A percentile compares a stretch with the other conserved stretches of the same genome.
Conservation (phyloP, 2,888 invertebrate genomes). For the Argyra leucocephala region DNA sequence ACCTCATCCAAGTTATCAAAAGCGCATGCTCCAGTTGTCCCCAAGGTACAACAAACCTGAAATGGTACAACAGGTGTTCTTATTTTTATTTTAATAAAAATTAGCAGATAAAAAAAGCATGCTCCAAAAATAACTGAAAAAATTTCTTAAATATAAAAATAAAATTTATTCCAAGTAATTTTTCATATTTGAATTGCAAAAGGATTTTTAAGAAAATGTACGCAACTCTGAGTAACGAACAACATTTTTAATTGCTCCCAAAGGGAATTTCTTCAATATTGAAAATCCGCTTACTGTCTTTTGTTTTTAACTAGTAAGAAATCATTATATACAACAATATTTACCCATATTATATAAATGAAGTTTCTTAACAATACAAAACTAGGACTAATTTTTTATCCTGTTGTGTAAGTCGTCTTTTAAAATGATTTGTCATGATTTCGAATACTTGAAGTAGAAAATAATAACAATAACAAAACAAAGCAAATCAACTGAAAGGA, state of each 20-base stretch:
- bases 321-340: too few species aligned
- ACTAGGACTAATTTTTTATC: too few species aligned
- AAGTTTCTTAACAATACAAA: too few species aligned
- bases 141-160: too few species aligned
- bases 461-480: too few species aligned
- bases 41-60: slow-evolving; percentile 88
- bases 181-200: neutral
- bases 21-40: slow-evolving; percentile 93
- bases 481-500: too few species aligned
- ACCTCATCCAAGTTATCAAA: slow-evolving; percentile 75
- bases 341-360: too few species aligned
- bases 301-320: slow-evolving; percentile 11
- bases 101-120: too few species aligned
- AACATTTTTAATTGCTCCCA: slow-evolving; percentile 34
- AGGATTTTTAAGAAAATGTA: neutral
- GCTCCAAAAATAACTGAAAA: too few species aligned
- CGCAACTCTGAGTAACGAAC: neutral
- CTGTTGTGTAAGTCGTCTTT: too few species aligned
- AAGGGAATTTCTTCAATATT: slow-evolving; percentile 27
- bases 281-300: slow-evolving; percentile 28
- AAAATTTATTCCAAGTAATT: neutral
- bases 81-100: neutral
- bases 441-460: too few species aligned
- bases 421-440: too few species aligned
- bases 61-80: slow-evolving; percentile 22